These are phyloP conservation scores for Drosophila koepferae DNA, from an alignment of 2,888 invertebrate species.

Conservation along the genomic window DNA sequence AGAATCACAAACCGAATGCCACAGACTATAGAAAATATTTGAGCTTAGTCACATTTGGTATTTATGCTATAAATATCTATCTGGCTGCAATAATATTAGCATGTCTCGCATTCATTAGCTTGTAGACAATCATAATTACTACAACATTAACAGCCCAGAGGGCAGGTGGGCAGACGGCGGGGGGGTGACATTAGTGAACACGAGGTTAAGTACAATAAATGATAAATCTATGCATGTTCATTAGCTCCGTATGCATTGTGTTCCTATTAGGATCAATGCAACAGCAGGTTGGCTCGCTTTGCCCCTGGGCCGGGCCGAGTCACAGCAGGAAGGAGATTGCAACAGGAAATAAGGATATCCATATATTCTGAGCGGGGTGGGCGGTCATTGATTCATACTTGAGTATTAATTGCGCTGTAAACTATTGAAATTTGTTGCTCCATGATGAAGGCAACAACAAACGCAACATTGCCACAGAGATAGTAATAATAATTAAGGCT, in stretches of 20 bases:
- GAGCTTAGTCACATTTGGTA: slow-evolving; percentile 18
- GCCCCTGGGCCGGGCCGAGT: slow-evolving; percentile 7
- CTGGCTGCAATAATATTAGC: slow-evolving; percentile 43
- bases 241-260: slow-evolving; percentile 42
- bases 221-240: slow-evolving; percentile 60
- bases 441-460: slow-evolving; percentile 33
- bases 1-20: slow-evolving; percentile 6
- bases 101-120: slow-evolving; percentile 41
- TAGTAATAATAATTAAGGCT: slow-evolving; percentile 22
- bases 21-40: slow-evolving; percentile 8
- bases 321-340: slow-evolving; percentile 16
- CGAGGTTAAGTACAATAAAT: slow-evolving; percentile 44
- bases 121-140: slow-evolving; percentile 48
- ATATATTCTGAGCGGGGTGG: not conserved
- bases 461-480: not conserved
- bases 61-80: slow-evolving; percentile 9
- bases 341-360: slow-evolving; percentile 61
- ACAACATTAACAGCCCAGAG: slow-evolving; percentile 36
- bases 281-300: slow-evolving; percentile 16
- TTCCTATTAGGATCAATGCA: slow-evolving; percentile 27
- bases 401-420: slow-evolving; percentile 68
- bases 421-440: slow-evolving; percentile 45
- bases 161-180: not conserved
- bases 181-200: not conserved
- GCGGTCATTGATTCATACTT: slow-evolving; percentile 47